Base-by-base conservation (phyloP, 2,797 vertebrate genomes). In the Alectoris magna region DNA sequence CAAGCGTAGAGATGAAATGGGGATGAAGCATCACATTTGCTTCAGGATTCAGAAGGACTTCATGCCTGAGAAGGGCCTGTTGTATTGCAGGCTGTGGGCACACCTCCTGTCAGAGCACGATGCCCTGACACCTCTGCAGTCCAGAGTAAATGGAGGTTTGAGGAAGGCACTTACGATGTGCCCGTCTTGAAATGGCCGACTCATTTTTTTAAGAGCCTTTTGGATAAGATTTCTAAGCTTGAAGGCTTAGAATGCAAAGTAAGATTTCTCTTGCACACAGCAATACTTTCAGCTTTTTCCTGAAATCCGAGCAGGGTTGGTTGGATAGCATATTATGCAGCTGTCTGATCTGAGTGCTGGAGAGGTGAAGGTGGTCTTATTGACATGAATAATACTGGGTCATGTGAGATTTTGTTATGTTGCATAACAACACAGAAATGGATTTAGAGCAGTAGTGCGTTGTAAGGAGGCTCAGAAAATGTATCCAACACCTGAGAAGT, bases 401-500 rank as follows among this genome's bases (percentile, higher is more conserved):
- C 8, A 43, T 75, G n/a, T 36, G 41, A 74, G 80, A 48, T 68
- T 56, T 71, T 91, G 29, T 82, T 36, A 58, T 53, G 82, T 76
- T 79, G 26, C 29, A 39, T 67, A 76, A 59, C 72, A 81, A 77
- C 73, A 24, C 26, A 83, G 68, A 26, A 82, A 59, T 39, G 62
- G 39, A 73, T 82, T 90, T 86, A 43, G 56, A 62, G 66, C 64
- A 80, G 77, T 62, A 3, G 0, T 82, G 36, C 0, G 0, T 51
- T 72, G 4, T 88, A 64, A 84, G 58, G 34, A 86, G 73, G 68
- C 24, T 88, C 56, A 59, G 34, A 75, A 94, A 88, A 79, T 55
- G 34, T 29, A 68, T n/a, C 24, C 6, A 29, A 60, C 12, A 53
- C 19, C 56, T 77, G 53, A 67, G 36, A 44, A 82, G 5, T 51